Percentiles rank a stretch among this genome's conserved stretches.
These are phyloP conservation scores for Azemiops feae DNA, from an alignment of 2,113 vertebrate genomes.

Conservation along the genomic window DNA sequence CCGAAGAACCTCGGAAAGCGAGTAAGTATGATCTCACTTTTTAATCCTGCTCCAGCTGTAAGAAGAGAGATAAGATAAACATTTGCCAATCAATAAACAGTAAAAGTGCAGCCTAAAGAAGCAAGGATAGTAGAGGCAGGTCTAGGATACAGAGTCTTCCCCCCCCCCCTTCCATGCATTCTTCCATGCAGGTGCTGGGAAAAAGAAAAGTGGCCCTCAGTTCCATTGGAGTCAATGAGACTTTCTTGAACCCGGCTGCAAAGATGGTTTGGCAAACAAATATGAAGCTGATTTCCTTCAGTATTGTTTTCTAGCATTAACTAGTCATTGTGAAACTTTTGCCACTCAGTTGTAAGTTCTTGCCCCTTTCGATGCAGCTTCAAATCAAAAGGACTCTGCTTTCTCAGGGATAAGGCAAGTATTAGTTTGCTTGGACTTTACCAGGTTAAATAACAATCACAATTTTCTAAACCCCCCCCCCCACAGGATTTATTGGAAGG, in stretches of 20 bases:
- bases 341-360: not conserved
- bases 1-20: constrained; percentile 48
- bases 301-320: not conserved
- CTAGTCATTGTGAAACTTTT: not conserved
- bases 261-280: not conserved
- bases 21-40: constrained; percentile 57
- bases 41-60: not conserved
- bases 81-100: not conserved
- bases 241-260: not conserved
- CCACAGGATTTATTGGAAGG: not conserved
- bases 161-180: not conserved
- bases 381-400: not conserved
- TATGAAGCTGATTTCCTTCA: not conserved
- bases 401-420: not conserved
- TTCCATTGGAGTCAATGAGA: not conserved
- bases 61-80: not conserved
- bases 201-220: not conserved
- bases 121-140: too few relatives aligned
- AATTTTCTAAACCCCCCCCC: constrained; percentile 41
- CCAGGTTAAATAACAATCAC: constrained; percentile 3
- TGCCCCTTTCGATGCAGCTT: not conserved
- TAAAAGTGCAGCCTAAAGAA: not conserved
- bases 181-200: not conserved
- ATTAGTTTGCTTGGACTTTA: not conserved
- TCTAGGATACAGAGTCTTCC: not conserved